Percentiles rank a stretch among this genome's conserved stretches.
Conservation (phyloP, 2,797 vertebrate genomes). For the Centropyge bicolor region DNA sequence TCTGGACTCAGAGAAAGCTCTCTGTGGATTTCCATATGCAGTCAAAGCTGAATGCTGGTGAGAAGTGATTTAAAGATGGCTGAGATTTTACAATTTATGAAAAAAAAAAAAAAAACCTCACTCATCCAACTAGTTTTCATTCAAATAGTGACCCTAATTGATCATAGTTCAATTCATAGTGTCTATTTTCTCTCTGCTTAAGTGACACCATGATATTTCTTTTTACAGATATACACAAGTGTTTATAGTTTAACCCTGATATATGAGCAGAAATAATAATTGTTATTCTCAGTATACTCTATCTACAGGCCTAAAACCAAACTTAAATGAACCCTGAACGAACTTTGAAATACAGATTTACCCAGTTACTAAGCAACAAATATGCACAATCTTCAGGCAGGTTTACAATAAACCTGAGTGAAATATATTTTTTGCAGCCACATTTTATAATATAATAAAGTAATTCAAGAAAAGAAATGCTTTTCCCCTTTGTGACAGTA, state of each 20-base stretch:
- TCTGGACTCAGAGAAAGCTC: background rate
- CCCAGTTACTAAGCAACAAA: too few relatives aligned
- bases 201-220: background rate
- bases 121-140: background rate
- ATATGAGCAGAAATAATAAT: background rate
- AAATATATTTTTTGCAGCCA: background rate
- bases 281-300: background rate
- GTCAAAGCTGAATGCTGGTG: background rate
- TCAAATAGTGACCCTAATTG: background rate
- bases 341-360: background rate
- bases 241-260: background rate
- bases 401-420: background rate
- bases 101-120: too few relatives aligned
- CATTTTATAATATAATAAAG: too few relatives aligned
- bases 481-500: background rate
- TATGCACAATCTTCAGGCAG: background rate
- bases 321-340: background rate
- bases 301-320: background rate
- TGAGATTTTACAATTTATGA: background rate
- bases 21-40: rapidly evolving
- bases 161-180: too few relatives aligned
- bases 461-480: background rate
- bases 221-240: background rate
- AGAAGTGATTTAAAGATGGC: background rate
- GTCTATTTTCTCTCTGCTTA: too few relatives aligned